Base-by-base conservation (phyloP, 2,888 invertebrate species). In the Kuschelorhynchus macadamiae region DNA sequence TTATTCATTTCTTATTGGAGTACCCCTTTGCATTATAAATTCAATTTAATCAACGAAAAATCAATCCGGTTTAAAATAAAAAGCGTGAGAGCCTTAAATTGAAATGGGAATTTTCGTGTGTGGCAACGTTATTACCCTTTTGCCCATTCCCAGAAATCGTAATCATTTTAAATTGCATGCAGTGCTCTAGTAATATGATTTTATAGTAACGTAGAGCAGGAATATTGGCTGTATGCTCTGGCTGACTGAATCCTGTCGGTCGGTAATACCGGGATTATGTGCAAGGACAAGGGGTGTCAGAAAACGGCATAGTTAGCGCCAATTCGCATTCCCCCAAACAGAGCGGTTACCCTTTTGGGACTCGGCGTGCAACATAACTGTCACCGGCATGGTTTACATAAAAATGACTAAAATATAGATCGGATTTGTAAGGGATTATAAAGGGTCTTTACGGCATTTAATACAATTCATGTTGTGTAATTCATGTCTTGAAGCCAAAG, bases 281-380 rank as follows among this genome's bases (percentile, higher is more conserved):
- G 76, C 76, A 75, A 77, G 76, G 55, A 56, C 67, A 73, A 77
- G 77, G 77, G 76, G 74, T 76, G 80, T 77, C 72, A 77, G 76
- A 75, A 79, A 82, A 81, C 81, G 78, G 81, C 78, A 81, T 83
- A 82, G 82, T 83, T 83, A 83, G 83, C 81, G 82, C 81, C 82
- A 81, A 83, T 83, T 82, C 82, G 81, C 82, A 83, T 82, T 83
- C 83, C 81, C 82, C 82, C 79, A 80, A 79, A 79, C 76, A 73
- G 74, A 77, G 79, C 77, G 81, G 80, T 81, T 82, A 82, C 82
- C 82, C 83, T 82, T 83, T 80, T 71, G 77, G 78, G 79, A 78
- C 74, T 75, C 76, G 64, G 64, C 74, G 73, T 79, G 77, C 73
- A 75, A 80, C 81, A 82, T 83, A 79, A 82, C 81, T 83, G 83